phyloP scores from a whole-genome alignment of 2,797 vertebrate genomes.

The Rachycentron canadum region DNA sequence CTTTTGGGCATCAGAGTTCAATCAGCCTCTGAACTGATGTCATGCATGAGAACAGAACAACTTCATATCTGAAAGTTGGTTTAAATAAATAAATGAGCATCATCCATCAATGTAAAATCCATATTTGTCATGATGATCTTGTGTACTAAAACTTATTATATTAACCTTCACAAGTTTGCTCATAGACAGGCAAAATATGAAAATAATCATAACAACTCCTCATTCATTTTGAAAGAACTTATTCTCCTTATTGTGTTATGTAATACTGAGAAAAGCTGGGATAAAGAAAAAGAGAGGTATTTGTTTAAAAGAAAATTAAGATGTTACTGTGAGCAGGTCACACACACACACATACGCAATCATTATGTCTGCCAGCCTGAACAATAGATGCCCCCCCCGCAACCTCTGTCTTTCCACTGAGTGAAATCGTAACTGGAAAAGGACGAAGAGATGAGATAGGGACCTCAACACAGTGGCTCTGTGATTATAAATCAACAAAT shows the following conservation, averaged over 20 bases:
- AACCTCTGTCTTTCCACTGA: conserved; percentile 38
- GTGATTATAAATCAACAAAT: conserved; percentile 77
- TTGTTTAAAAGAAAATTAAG: conserved; percentile 31
- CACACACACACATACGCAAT: conserved; percentile 22
- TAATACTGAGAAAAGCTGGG: conserved; percentile 36
- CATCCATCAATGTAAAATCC: conserved; percentile 39
- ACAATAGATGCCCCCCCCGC: conserved; percentile 31
- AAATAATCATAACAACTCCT: conserved; percentile 29
- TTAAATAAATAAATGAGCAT: conserved; percentile 42
- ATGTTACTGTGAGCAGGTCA: conserved; percentile 7
- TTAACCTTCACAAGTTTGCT: conserved; percentile 37
- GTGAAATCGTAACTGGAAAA: conserved; percentile 55
- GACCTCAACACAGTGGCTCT: conserved; percentile 56
- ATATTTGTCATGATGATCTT: neutral
- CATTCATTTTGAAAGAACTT: conserved; percentile 29
- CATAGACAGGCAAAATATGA: conserved; percentile 15
- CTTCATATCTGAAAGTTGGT: conserved; percentile 32
- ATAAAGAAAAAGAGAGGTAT: conserved; percentile 32
- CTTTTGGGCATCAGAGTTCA: conserved; percentile 45
- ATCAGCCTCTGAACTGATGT: conserved; percentile 53
- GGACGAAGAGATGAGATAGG: conserved; percentile 69
- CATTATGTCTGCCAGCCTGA: conserved; percentile 22
- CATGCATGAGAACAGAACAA: conserved; percentile 69
- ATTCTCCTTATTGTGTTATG: conserved; percentile 24
- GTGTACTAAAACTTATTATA: conserved; percentile 18